These are phyloP conservation scores for Alosa sapidissima DNA, from an alignment of 2,797 vertebrate species.

Conservation along the genomic window DNA sequence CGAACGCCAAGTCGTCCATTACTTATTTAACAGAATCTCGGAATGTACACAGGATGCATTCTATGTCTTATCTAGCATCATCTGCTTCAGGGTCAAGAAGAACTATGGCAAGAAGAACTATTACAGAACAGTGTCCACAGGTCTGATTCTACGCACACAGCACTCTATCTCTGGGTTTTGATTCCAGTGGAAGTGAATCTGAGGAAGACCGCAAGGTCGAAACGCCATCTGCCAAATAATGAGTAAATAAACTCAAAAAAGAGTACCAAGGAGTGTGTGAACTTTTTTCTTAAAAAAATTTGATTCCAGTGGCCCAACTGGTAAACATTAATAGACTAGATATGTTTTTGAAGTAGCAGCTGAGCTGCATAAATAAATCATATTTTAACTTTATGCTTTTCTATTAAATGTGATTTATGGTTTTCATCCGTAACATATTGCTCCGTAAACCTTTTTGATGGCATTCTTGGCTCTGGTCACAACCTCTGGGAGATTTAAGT, in stretches of 20 bases:
- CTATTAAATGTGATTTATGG: background rate
- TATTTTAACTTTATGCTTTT: background rate
- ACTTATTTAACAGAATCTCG: background rate
- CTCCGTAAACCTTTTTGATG: background rate
- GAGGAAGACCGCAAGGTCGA: no score
- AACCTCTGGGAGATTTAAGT: background rate
- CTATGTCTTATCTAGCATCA: background rate
- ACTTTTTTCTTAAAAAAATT: no score
- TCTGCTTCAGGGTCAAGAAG: background rate
- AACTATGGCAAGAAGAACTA: background rate
- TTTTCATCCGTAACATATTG: background rate
- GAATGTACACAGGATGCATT: background rate
- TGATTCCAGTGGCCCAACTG: background rate
- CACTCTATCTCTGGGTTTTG: background rate
- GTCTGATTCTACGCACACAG: background rate
- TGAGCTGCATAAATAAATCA: background rate
- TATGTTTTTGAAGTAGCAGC: background rate
- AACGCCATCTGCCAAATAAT: no score
- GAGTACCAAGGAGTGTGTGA: no score
- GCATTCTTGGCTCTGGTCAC: constrained; percentile 29
- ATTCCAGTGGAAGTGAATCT: no score
- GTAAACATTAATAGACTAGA: background rate
- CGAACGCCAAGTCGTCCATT: no score
- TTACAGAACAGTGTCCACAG: background rate
- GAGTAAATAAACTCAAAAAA: no score